phyloP scores from a whole-genome alignment of 2,888 invertebrate species.

The Plusia festucae region DNA sequence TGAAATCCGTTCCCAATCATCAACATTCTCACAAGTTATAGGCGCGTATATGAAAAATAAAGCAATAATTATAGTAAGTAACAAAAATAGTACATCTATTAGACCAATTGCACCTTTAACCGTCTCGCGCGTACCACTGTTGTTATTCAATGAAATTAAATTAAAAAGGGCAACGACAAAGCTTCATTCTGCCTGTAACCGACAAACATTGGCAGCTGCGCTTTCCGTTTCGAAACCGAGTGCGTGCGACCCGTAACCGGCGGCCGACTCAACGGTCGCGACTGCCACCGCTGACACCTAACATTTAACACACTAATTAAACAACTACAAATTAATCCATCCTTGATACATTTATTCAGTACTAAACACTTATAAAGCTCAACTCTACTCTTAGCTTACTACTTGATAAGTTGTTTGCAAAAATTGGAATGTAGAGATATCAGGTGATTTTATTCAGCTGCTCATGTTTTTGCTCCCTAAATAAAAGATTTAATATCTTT shows the following conservation, averaged over 20 bases:
- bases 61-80: no score
- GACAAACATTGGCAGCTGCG: conserved; percentile 70
- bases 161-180: conserved; percentile 72
- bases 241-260: conserved; percentile 58
- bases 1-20: conserved; percentile 52
- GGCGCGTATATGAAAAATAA: no score
- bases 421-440: no score
- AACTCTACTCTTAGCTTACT: no score
- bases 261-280: conserved; percentile 63
- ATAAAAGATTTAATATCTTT: no score
- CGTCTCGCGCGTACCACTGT: conserved; percentile 43
- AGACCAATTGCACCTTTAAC: conserved; percentile 40
- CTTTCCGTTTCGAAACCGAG: conserved; percentile 67
- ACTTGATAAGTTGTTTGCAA: no score
- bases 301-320: conserved; percentile 36
- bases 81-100: no score
- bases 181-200: conserved; percentile 54
- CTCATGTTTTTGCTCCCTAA: no score
- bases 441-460: background rate
- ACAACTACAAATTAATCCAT: conserved; percentile 6
- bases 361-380: background rate
- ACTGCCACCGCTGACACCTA: conserved; percentile 49
- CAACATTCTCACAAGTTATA: conserved; percentile 28
- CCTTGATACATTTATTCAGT: background rate
- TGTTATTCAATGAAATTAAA: conserved; percentile 70